These are phyloP conservation scores for Drosophila sulfurigaster DNA, from an alignment of 1,140 invertebrate species.

Conservation along the genomic window DNA sequence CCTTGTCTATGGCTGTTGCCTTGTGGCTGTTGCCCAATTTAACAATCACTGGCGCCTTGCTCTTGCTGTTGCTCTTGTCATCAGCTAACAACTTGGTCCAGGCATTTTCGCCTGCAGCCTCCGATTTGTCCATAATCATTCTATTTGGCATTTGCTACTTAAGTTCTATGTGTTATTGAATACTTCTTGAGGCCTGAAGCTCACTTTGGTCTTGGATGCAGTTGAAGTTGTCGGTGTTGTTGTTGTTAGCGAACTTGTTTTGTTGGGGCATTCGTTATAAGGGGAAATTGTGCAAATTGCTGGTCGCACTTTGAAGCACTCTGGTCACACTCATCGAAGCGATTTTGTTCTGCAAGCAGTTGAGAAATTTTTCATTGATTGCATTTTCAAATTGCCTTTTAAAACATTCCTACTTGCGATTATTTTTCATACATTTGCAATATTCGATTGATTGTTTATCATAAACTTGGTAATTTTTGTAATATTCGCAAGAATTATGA, in stretches of 20 bases:
- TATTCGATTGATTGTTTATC: no score
- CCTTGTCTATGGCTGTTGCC: slow-evolving; percentile 26
- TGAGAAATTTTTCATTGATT: slow-evolving; percentile 7
- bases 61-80: slow-evolving; percentile 42
- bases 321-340: slow-evolving; percentile 63
- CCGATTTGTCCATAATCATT: slow-evolving; percentile 82
- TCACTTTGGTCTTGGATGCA: slow-evolving; percentile 63
- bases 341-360: slow-evolving; percentile 55
- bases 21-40: slow-evolving; percentile 52
- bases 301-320: slow-evolving; percentile 51
- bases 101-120: slow-evolving; percentile 67
- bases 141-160: slow-evolving; percentile 75
- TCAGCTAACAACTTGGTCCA: slow-evolving; percentile 80
- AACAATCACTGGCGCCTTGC: slow-evolving; percentile 60
- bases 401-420: slow-evolving; percentile 1
- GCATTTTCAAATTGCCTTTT: neutral
- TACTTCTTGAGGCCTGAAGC: slow-evolving; percentile 27
- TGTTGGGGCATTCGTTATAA: slow-evolving; percentile 66
- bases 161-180: slow-evolving; percentile 36
- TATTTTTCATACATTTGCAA: no score
- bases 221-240: slow-evolving; percentile 15
- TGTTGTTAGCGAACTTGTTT: neutral
- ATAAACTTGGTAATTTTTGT: no score
- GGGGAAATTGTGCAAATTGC: slow-evolving; percentile 65
- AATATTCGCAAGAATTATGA: slow-evolving; percentile 2